phyloP scores from a whole-genome alignment of 2,888 invertebrate genomes.

The Standfussiana lucernea region DNA sequence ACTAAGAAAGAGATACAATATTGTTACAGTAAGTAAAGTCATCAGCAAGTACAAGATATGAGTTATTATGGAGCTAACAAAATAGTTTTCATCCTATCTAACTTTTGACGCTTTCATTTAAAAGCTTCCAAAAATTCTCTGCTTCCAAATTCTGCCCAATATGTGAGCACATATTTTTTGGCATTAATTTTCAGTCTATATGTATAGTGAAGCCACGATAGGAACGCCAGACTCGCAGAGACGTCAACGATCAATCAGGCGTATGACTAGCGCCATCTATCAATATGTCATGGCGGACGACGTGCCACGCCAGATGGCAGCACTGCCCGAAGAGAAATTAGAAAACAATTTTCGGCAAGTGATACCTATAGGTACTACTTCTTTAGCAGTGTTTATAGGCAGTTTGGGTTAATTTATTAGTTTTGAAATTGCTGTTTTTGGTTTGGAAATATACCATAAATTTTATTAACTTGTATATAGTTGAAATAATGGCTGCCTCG shows the following conservation, averaged over 20 bases:
- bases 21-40: too few relatives aligned
- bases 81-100: constrained; percentile 13
- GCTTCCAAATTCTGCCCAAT: constrained; percentile 28
- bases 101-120: constrained; percentile 24
- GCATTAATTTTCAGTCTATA: constrained; percentile 57
- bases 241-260: constrained; percentile 88
- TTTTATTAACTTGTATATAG: constrained; percentile 50
- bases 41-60: background rate
- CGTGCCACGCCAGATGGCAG: constrained; percentile 86
- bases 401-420: constrained; percentile 49
- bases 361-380: constrained; percentile 62
- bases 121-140: constrained; percentile 12
- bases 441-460: constrained; percentile 41
- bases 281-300: constrained; percentile 84
- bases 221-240: constrained; percentile 76
- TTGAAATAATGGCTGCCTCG: constrained; percentile 35
- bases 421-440: constrained; percentile 32
- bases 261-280: constrained; percentile 87
- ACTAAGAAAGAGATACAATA: background rate
- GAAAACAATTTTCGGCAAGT: constrained; percentile 85
- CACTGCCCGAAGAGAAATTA: constrained; percentile 84
- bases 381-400: constrained; percentile 52
- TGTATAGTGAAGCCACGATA: constrained; percentile 59
- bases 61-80: background rate
- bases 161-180: constrained; percentile 51